phyloP scores from a whole-genome alignment of 1,140 invertebrate species.

The Lordiphosa collinella region DNA sequence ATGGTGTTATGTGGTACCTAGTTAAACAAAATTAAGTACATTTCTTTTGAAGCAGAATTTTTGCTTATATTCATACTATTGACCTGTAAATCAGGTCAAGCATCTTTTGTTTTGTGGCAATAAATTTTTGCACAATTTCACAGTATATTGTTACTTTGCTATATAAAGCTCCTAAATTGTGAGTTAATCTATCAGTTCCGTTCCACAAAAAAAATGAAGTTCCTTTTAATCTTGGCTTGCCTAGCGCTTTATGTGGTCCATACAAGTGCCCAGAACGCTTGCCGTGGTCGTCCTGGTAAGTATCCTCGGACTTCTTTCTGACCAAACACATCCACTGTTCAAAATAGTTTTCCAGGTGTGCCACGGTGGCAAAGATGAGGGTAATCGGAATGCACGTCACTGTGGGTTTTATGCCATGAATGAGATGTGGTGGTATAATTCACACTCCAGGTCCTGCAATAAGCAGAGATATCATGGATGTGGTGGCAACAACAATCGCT shows the following conservation, averaged over 20 bases:
- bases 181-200: conserved; percentile 7
- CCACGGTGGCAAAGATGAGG: not conserved
- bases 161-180: conserved; percentile 8
- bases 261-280: conserved; percentile 2
- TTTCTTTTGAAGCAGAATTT: too few species aligned
- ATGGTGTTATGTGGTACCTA: too few species aligned
- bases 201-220: conserved; percentile 30
- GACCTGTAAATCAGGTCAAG: too few species aligned
- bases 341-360: conserved; percentile 9
- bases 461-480: conserved; percentile 20
- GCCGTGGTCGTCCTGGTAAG: conserved; percentile 12
- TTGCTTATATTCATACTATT: too few species aligned
- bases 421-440: conserved; percentile 22
- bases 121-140: too few species aligned
- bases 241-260: conserved; percentile 9
- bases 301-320: not conserved
- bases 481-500: conserved; percentile 37
- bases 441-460: conserved; percentile 5
- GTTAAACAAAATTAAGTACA: too few species aligned
- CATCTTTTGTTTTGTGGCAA: not conserved
- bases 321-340: not conserved
- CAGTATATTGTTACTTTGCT: not conserved
- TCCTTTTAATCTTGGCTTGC: conserved; percentile 18
- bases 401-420: conserved; percentile 11
- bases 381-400: conserved; percentile 9